Conservation (phyloP, 2,888 invertebrate genomes). For the Drosophila ustulata region DNA sequence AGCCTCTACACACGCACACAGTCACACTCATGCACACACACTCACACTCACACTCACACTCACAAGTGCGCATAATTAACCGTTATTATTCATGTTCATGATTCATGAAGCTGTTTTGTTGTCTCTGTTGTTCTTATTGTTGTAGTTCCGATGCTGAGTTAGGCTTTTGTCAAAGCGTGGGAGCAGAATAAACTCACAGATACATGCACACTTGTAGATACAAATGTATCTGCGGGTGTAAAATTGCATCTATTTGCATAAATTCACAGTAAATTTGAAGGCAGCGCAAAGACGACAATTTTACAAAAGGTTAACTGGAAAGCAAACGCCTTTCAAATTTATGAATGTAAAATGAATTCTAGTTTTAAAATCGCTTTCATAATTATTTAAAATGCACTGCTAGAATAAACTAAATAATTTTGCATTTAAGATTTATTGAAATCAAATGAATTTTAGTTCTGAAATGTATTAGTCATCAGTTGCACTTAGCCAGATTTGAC, state of each 20-base stretch:
- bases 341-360: not conserved
- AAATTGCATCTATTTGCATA: slow-evolving; percentile 2
- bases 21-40: slow-evolving; percentile 7
- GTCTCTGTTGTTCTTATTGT: not conserved
- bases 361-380: too few species aligned
- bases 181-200: slow-evolving; percentile 34
- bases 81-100: slow-evolving; percentile 73
- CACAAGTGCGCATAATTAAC: slow-evolving; percentile 64
- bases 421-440: too few species aligned
- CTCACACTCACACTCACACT: slow-evolving; percentile 17
- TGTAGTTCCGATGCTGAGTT: slow-evolving; percentile 23
- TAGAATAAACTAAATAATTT: too few species aligned
- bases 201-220: not conserved
- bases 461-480: not conserved
- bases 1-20: slow-evolving; percentile 27
- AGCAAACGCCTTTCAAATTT: slow-evolving; percentile 1
- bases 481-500: slow-evolving; percentile 1
- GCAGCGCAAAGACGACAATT: not conserved
- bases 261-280: not conserved
- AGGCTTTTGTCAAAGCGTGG: slow-evolving; percentile 59
- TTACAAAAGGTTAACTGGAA: not conserved
- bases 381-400: too few species aligned
- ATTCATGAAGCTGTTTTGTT: slow-evolving; percentile 52
- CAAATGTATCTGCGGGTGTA: slow-evolving; percentile 10
- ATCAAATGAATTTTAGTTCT: too few species aligned